phyloP scores from a whole-genome alignment of 2,113 vertebrate species.

The Trachemys scripta region DNA sequence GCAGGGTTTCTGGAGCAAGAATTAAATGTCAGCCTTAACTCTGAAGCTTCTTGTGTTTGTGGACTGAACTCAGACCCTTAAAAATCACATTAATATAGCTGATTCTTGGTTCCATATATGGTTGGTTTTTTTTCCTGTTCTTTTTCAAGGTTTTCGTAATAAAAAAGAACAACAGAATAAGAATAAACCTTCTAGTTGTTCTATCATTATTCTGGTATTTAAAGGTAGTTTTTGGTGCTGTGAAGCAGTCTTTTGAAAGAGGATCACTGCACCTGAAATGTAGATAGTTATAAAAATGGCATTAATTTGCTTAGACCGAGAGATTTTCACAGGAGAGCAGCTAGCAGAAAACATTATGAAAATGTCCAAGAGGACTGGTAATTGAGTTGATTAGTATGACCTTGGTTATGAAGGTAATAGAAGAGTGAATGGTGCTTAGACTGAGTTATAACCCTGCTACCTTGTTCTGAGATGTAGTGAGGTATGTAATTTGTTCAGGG shows the following conservation, averaged over 20 bases:
- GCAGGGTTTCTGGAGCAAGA: neutral
- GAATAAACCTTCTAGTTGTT: neutral
- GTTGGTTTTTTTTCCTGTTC: neutral
- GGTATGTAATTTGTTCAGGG: constrained; percentile 86
- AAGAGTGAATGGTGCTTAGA: constrained; percentile 87
- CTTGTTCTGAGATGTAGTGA: constrained; percentile 71
- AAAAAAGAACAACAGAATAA: neutral
- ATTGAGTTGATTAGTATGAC: constrained; percentile 99
- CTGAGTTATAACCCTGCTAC: constrained; percentile 86
- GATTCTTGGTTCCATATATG: neutral
- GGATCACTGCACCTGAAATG: constrained; percentile 91
- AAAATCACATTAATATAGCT: neutral
- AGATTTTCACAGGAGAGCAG: constrained; percentile 99
- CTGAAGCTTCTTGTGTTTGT: neutral
- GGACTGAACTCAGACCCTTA: neutral
- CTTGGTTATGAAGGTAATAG: constrained; percentile 95
- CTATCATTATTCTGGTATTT: neutral
- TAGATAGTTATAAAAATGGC: constrained; percentile 92
- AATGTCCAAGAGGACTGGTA: constrained; percentile 94
- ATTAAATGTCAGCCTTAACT: neutral
- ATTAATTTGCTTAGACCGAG: constrained; percentile 98
- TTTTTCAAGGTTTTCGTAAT: constrained; percentile 22
- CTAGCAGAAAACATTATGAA: constrained; percentile 99
- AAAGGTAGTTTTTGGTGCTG: constrained; percentile 9
- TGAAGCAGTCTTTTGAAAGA: constrained; percentile 50